These are phyloP conservation scores for Neopelma chrysocephalum DNA, from an alignment of 2,797 vertebrate genomes.

Conservation along the genomic window DNA sequence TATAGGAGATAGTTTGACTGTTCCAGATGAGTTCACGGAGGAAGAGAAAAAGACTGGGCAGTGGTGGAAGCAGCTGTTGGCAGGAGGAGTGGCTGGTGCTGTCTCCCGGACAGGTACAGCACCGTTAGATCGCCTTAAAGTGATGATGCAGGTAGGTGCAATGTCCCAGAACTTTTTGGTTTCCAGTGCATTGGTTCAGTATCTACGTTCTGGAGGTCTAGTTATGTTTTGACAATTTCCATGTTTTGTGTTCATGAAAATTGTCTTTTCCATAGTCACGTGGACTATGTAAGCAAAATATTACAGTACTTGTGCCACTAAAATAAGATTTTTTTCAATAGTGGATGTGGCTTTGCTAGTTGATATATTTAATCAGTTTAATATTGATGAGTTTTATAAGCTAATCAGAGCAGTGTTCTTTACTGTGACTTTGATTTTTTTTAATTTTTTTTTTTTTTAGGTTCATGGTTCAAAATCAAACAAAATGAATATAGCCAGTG, in stretches of 20 bases:
- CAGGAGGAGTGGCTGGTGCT: slow-evolving; percentile 88
- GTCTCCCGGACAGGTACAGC: slow-evolving; percentile 93
- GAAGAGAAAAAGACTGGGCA: slow-evolving; percentile 89
- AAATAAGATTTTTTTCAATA: neutral
- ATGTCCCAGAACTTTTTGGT: neutral
- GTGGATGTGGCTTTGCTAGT: neutral
- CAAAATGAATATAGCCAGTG: slow-evolving; percentile 85
- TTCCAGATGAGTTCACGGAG: slow-evolving; percentile 94
- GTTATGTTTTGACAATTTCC: neutral
- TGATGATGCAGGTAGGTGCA: slow-evolving; percentile 92
- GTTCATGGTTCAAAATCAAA: slow-evolving; percentile 89
- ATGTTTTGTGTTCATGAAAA: neutral
- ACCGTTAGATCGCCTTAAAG: slow-evolving; percentile 91
- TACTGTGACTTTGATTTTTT: neutral
- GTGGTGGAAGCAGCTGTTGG: slow-evolving; percentile 92
- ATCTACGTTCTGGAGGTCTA: neutral
- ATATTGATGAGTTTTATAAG: neutral
- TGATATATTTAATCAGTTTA: neutral
- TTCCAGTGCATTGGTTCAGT: neutral
- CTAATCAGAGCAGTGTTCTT: neutral
- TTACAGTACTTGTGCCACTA: neutral
- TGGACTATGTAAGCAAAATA: neutral
- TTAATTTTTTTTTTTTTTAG: slow-evolving; percentile 66
- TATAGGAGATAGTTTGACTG: slow-evolving; percentile 90
- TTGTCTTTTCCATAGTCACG: neutral